A percentile compares a stretch with the other conserved stretches of the same genome.
Conservation (phyloP, 2,888 invertebrate genomes). For the Metallyticus violacea region DNA sequence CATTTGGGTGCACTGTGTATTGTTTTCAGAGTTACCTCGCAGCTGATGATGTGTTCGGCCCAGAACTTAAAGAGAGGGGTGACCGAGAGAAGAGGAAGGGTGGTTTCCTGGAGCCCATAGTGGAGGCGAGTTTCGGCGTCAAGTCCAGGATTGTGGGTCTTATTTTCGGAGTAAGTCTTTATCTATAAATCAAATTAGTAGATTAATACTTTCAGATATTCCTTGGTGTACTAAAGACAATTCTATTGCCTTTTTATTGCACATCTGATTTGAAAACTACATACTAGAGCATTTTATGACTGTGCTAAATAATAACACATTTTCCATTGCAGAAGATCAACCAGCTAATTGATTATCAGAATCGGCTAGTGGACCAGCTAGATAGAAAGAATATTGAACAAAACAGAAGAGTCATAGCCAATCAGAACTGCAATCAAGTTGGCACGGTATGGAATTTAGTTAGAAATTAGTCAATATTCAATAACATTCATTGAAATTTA, state of each 20-base stretch:
- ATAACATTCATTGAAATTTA: too few species aligned
- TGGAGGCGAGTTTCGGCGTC: conserved; percentile 66
- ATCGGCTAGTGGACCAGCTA: conserved; percentile 63
- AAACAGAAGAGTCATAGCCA: conserved; percentile 47
- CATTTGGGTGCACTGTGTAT: not conserved
- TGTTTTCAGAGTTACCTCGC: not conserved
- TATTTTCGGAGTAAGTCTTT: conserved; percentile 73
- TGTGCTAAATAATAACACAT: not conserved
- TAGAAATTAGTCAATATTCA: not conserved
- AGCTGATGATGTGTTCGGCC: not conserved
- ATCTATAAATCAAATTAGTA: too few species aligned
- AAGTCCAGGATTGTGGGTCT: conserved; percentile 79
- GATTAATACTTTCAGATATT: not conserved
- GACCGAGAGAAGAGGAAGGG: conserved; percentile 62
- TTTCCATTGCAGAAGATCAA: conserved; percentile 70
- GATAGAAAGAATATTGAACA: conserved; percentile 72
- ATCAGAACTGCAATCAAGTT: not conserved
- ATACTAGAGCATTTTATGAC: not conserved
- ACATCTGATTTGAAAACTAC: too few species aligned
- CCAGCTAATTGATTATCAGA: conserved; percentile 76
- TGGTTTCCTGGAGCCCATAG: conserved; percentile 46
- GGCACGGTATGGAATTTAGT: not conserved
- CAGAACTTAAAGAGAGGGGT: conserved; percentile 45
- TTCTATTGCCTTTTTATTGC: too few species aligned
- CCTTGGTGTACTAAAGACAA: not conserved